phyloP scores from a whole-genome alignment of 2,888 invertebrate genomes.

The Euplexia lucipara region DNA sequence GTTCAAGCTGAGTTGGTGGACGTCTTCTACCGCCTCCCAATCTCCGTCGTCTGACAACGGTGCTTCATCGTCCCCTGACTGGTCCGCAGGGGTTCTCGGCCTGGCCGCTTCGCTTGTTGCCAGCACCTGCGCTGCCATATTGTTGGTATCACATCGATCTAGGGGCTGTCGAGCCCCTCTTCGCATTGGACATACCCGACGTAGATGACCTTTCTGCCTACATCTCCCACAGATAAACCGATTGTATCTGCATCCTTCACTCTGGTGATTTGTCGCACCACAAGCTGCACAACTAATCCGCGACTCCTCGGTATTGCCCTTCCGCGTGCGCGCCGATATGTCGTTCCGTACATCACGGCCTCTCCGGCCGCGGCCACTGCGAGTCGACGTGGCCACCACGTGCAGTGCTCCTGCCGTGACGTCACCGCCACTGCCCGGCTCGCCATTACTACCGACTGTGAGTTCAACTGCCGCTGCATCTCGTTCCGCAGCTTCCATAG shows the following conservation, averaged over 20 bases:
- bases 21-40: slow-evolving; percentile 19
- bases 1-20: slow-evolving; percentile 43
- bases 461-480: slow-evolving; percentile 9
- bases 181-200: slow-evolving; percentile 32
- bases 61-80: slow-evolving; percentile 14
- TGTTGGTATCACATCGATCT: background rate
- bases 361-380: background rate
- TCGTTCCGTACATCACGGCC: background rate
- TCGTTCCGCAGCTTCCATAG: slow-evolving; percentile 6
- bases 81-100: background rate
- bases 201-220: slow-evolving; percentile 33
- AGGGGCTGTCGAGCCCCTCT: background rate
- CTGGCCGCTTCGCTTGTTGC: background rate
- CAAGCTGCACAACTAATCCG: slow-evolving; percentile 1
- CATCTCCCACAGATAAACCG: slow-evolving; percentile 33
- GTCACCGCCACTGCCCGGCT: background rate
- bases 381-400: background rate
- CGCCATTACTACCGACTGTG: background rate
- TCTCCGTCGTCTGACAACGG: background rate
- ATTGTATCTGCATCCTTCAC: slow-evolving; percentile 27
- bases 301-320: background rate
- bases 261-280: slow-evolving; percentile 2
- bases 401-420: background rate
- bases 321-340: background rate
- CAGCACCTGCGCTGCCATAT: background rate